Conservation (phyloP, 1,140 invertebrate genomes). For the Plectrocnemia conspersa region DNA sequence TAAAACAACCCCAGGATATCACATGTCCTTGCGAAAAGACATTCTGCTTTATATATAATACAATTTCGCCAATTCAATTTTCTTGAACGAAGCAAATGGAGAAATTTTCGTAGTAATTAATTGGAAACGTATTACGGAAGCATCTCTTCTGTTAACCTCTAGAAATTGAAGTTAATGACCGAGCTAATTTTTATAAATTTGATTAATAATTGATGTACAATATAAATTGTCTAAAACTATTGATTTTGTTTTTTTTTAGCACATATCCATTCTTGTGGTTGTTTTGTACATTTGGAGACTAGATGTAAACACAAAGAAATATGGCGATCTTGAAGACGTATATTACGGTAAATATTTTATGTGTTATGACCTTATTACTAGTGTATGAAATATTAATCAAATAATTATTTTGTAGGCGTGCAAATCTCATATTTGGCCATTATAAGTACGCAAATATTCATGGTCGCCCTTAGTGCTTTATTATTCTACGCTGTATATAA, state of each 20-base stretch:
- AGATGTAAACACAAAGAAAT: conserved; percentile 62
- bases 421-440: conserved; percentile 71
- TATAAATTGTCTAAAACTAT: background rate
- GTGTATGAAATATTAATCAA: background rate
- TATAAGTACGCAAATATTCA: conserved; percentile 67
- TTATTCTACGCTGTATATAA: conserved; percentile 66
- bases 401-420: conserved; percentile 55
- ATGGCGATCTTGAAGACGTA: conserved; percentile 62
- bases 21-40: too few relatives aligned
- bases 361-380: too few relatives aligned
- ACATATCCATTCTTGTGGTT: conserved; percentile 65
- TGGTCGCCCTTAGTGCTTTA: conserved; percentile 62
- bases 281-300: conserved; percentile 67
- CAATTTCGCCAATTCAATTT: too few relatives aligned
- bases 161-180: too few relatives aligned
- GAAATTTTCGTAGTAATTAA: too few relatives aligned
- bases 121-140: too few relatives aligned
- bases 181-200: too few relatives aligned
- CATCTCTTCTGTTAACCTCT: too few relatives aligned
- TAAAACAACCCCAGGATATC: too few relatives aligned
- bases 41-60: too few relatives aligned
- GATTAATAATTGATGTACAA: too few relatives aligned
- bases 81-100: too few relatives aligned
- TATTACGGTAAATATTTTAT: conserved; percentile 59
- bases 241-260: conserved; percentile 53